phyloP scores from a whole-genome alignment of 1,140 invertebrate genomes.

The Bombus difficillimus region DNA sequence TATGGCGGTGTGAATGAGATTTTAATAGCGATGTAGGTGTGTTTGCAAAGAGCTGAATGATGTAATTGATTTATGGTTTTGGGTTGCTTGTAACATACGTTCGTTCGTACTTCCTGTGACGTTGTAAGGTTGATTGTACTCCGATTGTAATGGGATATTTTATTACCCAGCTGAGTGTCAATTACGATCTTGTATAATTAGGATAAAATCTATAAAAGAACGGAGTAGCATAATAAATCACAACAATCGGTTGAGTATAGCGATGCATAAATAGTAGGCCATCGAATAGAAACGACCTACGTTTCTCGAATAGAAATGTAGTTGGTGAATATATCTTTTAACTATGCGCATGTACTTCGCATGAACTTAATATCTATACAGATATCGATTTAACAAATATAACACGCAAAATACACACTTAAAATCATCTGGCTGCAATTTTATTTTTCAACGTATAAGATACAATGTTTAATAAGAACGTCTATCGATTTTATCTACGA shows the following conservation, averaged over 20 bases:
- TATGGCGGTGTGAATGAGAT: conserved; percentile 20
- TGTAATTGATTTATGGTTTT: conserved; percentile 20
- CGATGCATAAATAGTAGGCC: not conserved
- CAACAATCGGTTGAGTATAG: not conserved
- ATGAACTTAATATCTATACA: too few species aligned
- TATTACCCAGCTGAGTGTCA: not conserved
- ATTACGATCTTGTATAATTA: not conserved
- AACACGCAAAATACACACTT: too few species aligned
- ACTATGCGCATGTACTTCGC: not conserved
- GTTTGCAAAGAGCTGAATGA: not conserved
- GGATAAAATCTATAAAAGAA: not conserved
- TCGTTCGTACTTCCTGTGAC: not conserved
- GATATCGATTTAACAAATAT: too few species aligned
- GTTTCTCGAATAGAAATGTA: not conserved
- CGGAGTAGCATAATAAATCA: not conserved
- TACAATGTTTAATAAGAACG: too few species aligned
- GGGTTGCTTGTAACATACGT: not conserved
- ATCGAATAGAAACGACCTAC: not conserved
- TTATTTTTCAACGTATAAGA: too few species aligned
- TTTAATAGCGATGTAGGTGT: conserved; percentile 13
- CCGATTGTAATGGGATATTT: not conserved
- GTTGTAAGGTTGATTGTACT: not conserved
- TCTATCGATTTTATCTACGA: too few species aligned
- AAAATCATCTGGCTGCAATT: too few species aligned
- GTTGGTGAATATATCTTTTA: too few species aligned